Conservation (phyloP, 1,140 invertebrate species). For the Thalassaphorura encarpata region DNA sequence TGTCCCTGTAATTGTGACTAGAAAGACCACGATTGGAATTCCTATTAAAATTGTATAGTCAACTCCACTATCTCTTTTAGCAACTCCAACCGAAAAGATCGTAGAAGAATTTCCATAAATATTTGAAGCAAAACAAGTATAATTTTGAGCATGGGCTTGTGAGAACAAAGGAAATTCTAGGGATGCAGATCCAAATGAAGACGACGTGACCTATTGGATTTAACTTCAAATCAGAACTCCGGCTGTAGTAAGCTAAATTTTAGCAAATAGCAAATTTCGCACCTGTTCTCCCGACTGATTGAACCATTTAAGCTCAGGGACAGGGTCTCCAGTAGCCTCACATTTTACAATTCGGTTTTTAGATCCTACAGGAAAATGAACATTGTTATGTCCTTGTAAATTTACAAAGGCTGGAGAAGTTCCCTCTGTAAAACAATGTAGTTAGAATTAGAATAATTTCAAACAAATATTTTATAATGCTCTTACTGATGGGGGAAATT, state of each 20-base stretch:
- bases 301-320: not conserved
- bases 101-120: not conserved
- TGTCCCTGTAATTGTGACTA: not conserved
- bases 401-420: no score
- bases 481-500: no score
- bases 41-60: not conserved
- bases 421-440: no score
- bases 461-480: no score
- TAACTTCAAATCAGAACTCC: no score
- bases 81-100: not conserved
- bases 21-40: not conserved
- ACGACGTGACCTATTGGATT: no score
- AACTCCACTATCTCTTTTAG: no score
- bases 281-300: not conserved
- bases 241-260: not conserved
- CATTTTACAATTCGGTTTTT: not conserved
- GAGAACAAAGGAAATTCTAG: no score
- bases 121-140: not conserved
- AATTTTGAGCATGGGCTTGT: not conserved
- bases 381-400: no score
- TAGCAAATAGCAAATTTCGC: no score
- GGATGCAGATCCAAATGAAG: no score
- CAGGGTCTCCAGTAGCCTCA: not conserved
- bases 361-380: not conserved
- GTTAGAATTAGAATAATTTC: no score